Evolutionary conservation across 2,888 invertebrate genomes (phyloP).

Genomic region (Stramonita haemastoma): DNA sequence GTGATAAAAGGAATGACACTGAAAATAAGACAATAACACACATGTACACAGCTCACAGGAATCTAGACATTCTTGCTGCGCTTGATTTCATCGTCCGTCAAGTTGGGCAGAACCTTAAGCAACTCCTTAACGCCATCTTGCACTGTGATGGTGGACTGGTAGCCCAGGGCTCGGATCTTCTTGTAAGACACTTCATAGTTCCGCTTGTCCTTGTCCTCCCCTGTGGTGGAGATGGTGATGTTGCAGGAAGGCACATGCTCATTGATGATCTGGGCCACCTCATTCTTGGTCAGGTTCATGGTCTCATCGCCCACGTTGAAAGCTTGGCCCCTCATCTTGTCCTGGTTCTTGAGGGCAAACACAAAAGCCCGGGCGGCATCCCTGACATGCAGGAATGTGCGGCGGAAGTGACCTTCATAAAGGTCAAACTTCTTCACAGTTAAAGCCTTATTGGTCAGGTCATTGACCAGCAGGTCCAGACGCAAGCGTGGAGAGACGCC

Average conservation of each 20-base stretch:
- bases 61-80: slow-evolving; percentile 62
- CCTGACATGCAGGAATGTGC: slow-evolving; percentile 76
- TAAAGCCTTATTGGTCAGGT: slow-evolving; percentile 73
- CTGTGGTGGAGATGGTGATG: slow-evolving; percentile 66
- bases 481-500: slow-evolving; percentile 76
- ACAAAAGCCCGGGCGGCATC: slow-evolving; percentile 76
- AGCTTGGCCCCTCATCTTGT: slow-evolving; percentile 71
- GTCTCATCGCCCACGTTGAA: slow-evolving; percentile 77
- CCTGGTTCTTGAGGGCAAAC: slow-evolving; percentile 72
- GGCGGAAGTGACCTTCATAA: slow-evolving; percentile 74
- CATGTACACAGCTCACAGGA: not conserved
- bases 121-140: slow-evolving; percentile 73
- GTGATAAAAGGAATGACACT: no score
- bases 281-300: slow-evolving; percentile 76
- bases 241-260: slow-evolving; percentile 66
- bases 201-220: slow-evolving; percentile 76
- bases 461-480: slow-evolving; percentile 76
- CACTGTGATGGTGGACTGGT: slow-evolving; percentile 68
- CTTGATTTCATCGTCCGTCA: slow-evolving; percentile 54
- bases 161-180: slow-evolving; percentile 73
- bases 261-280: slow-evolving; percentile 72
- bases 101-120: slow-evolving; percentile 70
- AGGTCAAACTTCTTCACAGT: slow-evolving; percentile 71
- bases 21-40: not conserved
- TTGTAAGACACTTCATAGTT: slow-evolving; percentile 76